Conservation (phyloP, 2,888 invertebrate genomes). For the Ptilodon capucinus region DNA sequence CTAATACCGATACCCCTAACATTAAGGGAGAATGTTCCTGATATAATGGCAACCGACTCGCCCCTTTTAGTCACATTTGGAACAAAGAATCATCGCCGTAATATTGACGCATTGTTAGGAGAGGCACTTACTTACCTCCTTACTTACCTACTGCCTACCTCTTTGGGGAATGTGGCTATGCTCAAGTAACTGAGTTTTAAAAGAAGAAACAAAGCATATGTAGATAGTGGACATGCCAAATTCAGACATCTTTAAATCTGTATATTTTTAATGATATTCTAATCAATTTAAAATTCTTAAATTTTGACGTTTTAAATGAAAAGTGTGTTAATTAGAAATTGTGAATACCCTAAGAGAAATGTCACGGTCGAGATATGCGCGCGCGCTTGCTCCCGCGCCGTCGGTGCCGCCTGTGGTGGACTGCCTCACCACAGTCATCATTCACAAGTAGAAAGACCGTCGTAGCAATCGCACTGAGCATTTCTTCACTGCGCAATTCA, state of each 20-base stretch:
- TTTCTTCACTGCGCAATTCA: constrained; percentile 25
- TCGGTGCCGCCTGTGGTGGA: constrained; percentile 37
- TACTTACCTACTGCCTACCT: too few species aligned
- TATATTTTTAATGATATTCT: constrained; percentile 9
- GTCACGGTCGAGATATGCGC: constrained; percentile 71
- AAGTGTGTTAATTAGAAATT: constrained; percentile 62
- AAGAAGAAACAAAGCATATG: too few species aligned
- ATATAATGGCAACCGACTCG: too few species aligned
- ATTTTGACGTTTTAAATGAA: constrained; percentile 27
- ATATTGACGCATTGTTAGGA: too few species aligned
- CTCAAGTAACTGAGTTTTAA: too few species aligned
- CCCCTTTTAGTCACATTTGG: too few species aligned
- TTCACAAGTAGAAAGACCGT: constrained; percentile 50
- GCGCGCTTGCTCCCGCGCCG: constrained; percentile 37
- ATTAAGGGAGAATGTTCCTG: too few species aligned
- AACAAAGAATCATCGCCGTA: too few species aligned
- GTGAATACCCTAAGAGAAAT: constrained; percentile 63
- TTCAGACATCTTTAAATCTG: not conserved
- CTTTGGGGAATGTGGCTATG: too few species aligned
- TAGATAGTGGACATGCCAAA: not conserved
- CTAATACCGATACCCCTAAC: too few species aligned
- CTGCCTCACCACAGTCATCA: constrained; percentile 29
- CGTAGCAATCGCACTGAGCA: constrained; percentile 42
- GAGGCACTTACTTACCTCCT: too few species aligned
- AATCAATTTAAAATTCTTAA: not conserved